Base-by-base conservation (phyloP, 2,113 vertebrate genomes). In the Hemichromis elongatus region DNA sequence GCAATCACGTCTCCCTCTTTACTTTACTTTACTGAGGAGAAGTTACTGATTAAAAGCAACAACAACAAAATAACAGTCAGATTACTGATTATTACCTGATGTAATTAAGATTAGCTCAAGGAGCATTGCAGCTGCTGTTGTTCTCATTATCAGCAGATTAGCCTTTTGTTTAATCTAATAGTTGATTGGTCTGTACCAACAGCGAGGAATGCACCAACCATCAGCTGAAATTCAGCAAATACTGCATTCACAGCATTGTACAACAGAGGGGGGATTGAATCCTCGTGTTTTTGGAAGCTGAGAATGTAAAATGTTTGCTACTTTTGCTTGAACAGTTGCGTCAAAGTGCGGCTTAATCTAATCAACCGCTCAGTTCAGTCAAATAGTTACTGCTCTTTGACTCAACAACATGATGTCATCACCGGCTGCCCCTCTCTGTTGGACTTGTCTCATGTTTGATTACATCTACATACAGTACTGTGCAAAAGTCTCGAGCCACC, bases 11-110 rank as follows among this genome's bases (percentile, higher is more conserved):
- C 40, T 66, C 7, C 37, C 45, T 70, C 45, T 63, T 35, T 53
- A 35, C 77, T 61, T 28, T 35, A 59, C 45, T 63, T 35, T 53
- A 35, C 77, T 61, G 19, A 68, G 16, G 28, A 54, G 21, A 75
- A 77, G 80, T 80, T 59, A 47, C 50, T 80, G 75, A 85, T 80
- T 50, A 50, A 52, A 75, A 30, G n/a, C 59, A 63, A 61, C 57
- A 26, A 68, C 5, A 70, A 28, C 53, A 83, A 78, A 40, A 78
- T 56, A 47, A 37, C 53, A 50, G n/a, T 26, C 37, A 40, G 33
- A 80, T 54, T 14, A 77, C 80, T 78, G 33, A 63, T 63, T 21
- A 75, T 80, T 50, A 78, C 33, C 11, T 88, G 28, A 79, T 80
- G 50, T 7, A 0, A 80, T 66, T 28, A 55, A 75, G 70, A 75